Evolutionary conservation across 2,888 invertebrate genomes (phyloP), one percentile per base, ranked within the genome.

Genomic region (Eilema caniola): DNA sequence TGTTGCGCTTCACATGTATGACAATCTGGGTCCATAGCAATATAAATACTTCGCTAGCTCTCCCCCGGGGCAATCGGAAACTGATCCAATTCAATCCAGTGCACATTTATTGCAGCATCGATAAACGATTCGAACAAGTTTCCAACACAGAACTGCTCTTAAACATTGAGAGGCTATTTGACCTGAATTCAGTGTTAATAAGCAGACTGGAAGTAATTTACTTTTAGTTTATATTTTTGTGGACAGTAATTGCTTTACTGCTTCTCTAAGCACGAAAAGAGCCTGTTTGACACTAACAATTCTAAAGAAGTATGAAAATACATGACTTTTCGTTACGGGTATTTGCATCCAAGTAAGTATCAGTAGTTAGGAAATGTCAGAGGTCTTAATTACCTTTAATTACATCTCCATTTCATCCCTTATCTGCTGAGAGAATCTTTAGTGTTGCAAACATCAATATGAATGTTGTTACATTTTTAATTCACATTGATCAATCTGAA

Each of bases 101-200:
- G 66, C 67, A 65, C 71, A 71, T 74, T 76, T 61, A 66, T 61
- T 16, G 23, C 25, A 25, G 66, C 79, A 75, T 61, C 73, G 69
- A 79, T 73, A 77, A 61, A 67, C 62, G 74, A 65, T 69, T 67
- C 59, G 37, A 80, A 71, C 64, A 62, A 74, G 47, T 47, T 66
- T 67, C 62, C 41, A 8, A 56, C 12, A 4, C 28, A 20, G 11
- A 47, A 70, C 60, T 67, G 68, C 62, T 23, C 60, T 23, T 56
- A 62, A 61, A 33, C 33, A 41, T 33, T 16, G 20, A 31, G 62
- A 33, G 20, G 23, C 53, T 37, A 20, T 53, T 24, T 67, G 67
- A 68, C 24, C 62, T 47, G 33, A 10, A 61, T 37, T 63, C 28
- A 68, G 23, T 63, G 16, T 14, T 69, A n/a, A 28, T 62, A 16